Conservation (phyloP, 2,113 vertebrate genomes). For the Chloebia gouldiae region DNA sequence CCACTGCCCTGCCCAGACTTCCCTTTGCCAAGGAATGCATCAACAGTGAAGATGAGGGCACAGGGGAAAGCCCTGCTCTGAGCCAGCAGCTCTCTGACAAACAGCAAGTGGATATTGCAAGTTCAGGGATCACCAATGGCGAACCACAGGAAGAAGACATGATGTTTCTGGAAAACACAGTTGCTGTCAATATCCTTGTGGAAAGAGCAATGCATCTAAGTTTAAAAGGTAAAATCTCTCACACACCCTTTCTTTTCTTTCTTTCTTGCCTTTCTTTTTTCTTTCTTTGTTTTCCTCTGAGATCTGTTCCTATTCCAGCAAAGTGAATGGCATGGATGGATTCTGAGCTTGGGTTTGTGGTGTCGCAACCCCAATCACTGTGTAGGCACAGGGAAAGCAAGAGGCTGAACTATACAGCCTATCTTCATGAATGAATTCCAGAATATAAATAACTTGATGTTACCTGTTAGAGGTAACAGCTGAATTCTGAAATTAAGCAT, state of each 20-base stretch:
- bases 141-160: not conserved
- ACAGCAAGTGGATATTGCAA: not conserved
- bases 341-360: not conserved
- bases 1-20: not conserved
- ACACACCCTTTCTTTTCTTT: not conserved
- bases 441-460: not conserved
- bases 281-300: not conserved
- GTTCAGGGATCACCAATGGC: not conserved
- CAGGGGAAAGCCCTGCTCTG: not conserved
- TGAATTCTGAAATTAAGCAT: not conserved
- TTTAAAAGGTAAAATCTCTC: conserved; percentile 81
- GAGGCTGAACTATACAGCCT: not conserved
- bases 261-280: not conserved
- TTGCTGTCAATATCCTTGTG: conserved; percentile 83
- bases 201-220: conserved; percentile 94
- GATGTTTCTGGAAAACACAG: conserved; percentile 70
- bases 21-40: conserved; percentile 57
- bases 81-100: not conserved
- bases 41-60: conserved; percentile 56
- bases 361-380: accelerated
- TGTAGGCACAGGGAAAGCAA: not conserved
- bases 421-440: not conserved
- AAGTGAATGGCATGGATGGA: no score
- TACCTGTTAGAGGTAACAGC: not conserved
- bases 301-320: not conserved